phyloP scores from a whole-genome alignment of 2,888 invertebrate species.

The Pollenia labialis region DNA sequence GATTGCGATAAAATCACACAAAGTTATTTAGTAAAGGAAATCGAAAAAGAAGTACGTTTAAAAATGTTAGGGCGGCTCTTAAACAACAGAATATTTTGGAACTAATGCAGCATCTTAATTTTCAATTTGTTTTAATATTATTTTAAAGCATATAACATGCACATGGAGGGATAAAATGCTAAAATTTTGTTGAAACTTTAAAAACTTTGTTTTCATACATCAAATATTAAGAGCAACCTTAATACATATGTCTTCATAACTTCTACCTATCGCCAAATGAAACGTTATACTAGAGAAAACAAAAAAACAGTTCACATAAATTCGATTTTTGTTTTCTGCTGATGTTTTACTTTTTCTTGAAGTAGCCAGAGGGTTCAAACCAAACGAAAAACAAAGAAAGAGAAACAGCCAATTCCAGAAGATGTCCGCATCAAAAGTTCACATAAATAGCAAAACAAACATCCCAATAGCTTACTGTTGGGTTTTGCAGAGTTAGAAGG shows the following conservation, averaged over 20 bases:
- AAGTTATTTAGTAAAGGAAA: slow-evolving; percentile 59
- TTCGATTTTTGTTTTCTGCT: slow-evolving; percentile 49
- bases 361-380: slow-evolving; percentile 49
- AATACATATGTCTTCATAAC: slow-evolving; percentile 3
- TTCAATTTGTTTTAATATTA: too few relatives aligned
- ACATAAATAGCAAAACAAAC: slow-evolving; percentile 42
- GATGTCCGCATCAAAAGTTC: slow-evolving; percentile 38
- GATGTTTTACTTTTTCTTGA: slow-evolving; percentile 45
- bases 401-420: slow-evolving; percentile 23
- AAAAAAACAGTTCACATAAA: slow-evolving; percentile 58
- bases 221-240: not conserved
- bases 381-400: slow-evolving; percentile 27
- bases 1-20: slow-evolving; percentile 66
- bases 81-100: too few relatives aligned
- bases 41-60: slow-evolving; percentile 9
- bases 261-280: slow-evolving; percentile 18
- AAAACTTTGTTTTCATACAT: too few relatives aligned
- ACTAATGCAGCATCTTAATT: too few relatives aligned
- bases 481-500: not conserved
- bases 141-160: too few relatives aligned
- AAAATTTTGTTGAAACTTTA: too few relatives aligned
- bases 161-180: too few relatives aligned
- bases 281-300: slow-evolving; percentile 13
- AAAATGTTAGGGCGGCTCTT: slow-evolving; percentile 14
- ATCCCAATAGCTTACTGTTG: too few relatives aligned